Percentiles rank a stretch among this genome's conserved stretches.
phyloP scores from a whole-genome alignment of 2,113 vertebrate species.

The Porphyrio hochstetteri region DNA sequence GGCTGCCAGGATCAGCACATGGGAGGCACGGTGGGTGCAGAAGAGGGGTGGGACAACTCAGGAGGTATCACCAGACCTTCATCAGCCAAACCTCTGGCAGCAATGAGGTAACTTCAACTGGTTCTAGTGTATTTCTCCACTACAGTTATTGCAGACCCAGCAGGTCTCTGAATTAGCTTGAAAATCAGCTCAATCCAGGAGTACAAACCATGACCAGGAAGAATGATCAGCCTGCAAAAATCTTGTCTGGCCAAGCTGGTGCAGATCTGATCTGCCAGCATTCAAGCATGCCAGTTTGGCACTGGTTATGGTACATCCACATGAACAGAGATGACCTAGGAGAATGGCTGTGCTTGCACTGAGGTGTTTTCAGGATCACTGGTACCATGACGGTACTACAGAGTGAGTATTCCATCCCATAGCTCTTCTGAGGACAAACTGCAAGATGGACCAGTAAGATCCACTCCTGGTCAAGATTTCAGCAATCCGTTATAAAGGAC shows the following conservation, averaged over 20 bases:
- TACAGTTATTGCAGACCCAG: background rate
- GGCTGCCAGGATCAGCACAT: background rate
- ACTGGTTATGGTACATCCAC: background rate
- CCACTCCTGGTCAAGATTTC: background rate
- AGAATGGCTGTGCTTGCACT: background rate
- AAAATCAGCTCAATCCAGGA: background rate
- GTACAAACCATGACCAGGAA: background rate
- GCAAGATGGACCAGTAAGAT: background rate
- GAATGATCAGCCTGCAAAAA: background rate
- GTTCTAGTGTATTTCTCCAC: background rate
- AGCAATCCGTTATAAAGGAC: background rate
- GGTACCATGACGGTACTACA: background rate
- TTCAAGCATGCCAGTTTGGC: background rate
- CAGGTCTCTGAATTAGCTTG: background rate
- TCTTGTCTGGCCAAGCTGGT: background rate
- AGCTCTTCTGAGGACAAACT: background rate
- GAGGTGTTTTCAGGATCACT: background rate
- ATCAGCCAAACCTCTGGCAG: background rate
- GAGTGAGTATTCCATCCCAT: background rate
- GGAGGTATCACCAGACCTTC: background rate
- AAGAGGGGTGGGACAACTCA: background rate
- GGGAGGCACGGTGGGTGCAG: background rate
- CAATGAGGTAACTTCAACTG: background rate
- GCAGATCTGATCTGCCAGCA: background rate
- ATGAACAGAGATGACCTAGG: background rate